Conservation (phyloP, 2,888 invertebrate genomes). For the Agriotes lineatus region DNA sequence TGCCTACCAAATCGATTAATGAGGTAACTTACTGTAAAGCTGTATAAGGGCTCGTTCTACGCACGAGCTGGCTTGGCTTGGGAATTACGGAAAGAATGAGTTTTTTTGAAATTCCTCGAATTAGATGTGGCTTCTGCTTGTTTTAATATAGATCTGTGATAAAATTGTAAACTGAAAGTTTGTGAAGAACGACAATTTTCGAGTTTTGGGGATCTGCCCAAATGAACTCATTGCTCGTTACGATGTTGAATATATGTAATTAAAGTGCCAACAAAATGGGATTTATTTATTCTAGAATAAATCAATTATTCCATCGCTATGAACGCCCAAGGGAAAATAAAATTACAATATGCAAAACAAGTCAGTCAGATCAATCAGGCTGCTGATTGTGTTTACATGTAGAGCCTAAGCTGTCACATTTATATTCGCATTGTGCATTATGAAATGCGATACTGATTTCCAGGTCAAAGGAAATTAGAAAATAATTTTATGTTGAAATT, state of each 20-base stretch:
- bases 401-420: background rate
- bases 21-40: conserved; percentile 1
- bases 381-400: conserved; percentile 5
- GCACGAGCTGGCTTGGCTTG: background rate
- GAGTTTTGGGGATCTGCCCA: too few relatives aligned
- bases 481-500: background rate
- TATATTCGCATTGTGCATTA: background rate
- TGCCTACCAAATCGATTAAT: background rate
- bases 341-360: conserved; percentile 13
- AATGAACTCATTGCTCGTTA: background rate
- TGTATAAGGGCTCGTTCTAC: conserved; percentile 1
- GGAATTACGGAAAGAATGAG: background rate
- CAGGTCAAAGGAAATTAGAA: background rate
- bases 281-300: background rate
- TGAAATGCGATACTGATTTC: background rate
- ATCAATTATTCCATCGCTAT: background rate
- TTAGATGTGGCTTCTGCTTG: too few relatives aligned
- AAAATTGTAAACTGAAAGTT: too few relatives aligned
- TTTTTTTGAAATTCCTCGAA: background rate
- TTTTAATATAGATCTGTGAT: too few relatives aligned
- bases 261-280: too few relatives aligned
- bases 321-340: conserved; percentile 1
- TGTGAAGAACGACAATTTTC: too few relatives aligned
- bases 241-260: too few relatives aligned
- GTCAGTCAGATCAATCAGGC: background rate